Percentiles rank a stretch among this genome's conserved stretches.
phyloP scores from a whole-genome alignment of 2,797 vertebrate species.

The Distichodus sexfasciatus region DNA sequence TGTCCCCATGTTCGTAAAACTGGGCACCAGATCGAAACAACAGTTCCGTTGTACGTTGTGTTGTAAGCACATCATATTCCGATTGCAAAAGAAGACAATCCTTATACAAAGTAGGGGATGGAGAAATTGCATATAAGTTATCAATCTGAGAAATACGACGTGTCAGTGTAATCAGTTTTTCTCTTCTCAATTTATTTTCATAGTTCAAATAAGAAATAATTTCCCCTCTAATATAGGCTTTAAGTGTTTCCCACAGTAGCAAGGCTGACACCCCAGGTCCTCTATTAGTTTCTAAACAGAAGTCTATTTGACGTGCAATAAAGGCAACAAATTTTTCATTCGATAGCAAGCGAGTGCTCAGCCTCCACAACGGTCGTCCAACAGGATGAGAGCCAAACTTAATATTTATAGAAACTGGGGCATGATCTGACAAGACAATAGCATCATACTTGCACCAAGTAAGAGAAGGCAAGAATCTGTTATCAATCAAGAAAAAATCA shows the following conservation, averaged over 20 bases:
- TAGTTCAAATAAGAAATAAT: slow-evolving; percentile 2
- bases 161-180: background rate
- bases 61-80: too few species aligned
- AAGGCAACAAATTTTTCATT: background rate
- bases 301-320: background rate
- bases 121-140: background rate
- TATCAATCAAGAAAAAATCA: background rate
- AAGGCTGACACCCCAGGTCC: background rate
- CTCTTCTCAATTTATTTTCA: background rate
- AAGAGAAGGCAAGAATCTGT: background rate
- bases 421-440: background rate
- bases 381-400: background rate
- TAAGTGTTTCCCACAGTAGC: background rate
- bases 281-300: background rate
- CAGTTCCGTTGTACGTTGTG: too few species aligned
- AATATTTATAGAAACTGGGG: background rate
- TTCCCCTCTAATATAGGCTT: background rate
- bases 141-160: background rate
- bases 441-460: background rate
- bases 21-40: too few species aligned
- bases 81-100: too few species aligned
- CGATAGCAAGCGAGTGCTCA: background rate
- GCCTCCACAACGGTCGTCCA: background rate
- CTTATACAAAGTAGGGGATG: background rate
- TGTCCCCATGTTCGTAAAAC: too few species aligned